Conservation (phyloP, 2,113 vertebrate genomes). For the Brachionichthys hirsutus region DNA sequence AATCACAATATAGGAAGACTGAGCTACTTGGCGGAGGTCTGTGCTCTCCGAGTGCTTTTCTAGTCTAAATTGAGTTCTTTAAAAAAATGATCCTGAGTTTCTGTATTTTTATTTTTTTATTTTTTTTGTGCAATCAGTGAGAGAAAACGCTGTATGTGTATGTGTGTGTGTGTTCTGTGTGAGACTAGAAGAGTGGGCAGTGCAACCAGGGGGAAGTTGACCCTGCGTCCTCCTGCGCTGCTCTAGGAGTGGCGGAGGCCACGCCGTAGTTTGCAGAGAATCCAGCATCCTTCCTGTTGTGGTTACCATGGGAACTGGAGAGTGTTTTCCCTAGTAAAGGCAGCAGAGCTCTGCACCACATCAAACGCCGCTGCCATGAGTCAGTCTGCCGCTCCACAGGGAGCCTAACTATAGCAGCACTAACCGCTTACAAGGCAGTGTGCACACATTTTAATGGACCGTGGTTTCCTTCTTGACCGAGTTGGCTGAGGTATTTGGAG, state of each 20-base stretch:
- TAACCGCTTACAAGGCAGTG: constrained; percentile 69
- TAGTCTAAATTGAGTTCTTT: too few relatives aligned
- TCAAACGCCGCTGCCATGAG: constrained; percentile 65
- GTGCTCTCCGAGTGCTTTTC: too few relatives aligned
- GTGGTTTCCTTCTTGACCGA: constrained; percentile 58
- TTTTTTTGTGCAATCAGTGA: neutral
- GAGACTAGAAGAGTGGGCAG: too few relatives aligned
- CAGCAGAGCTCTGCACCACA: constrained; percentile 57
- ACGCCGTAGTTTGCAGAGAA: constrained; percentile 26
- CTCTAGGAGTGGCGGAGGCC: constrained; percentile 21
- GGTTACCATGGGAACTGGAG: constrained; percentile 66
- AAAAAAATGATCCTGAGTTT: neutral
- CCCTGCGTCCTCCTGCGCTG: constrained; percentile 15
- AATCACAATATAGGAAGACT: too few relatives aligned
- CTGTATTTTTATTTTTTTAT: neutral
- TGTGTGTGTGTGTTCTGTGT: too few relatives aligned
- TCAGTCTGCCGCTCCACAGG: constrained; percentile 65
- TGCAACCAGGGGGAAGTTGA: constrained; percentile 28
- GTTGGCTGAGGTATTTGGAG: constrained; percentile 47
- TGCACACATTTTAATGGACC: constrained; percentile 55
- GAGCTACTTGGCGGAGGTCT: too few relatives aligned
- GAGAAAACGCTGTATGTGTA: too few relatives aligned
- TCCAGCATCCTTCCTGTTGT: constrained; percentile 63
- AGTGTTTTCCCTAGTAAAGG: constrained; percentile 66
- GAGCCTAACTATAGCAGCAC: constrained; percentile 62